Percentiles rank a stretch among this genome's conserved stretches.
phyloP scores from a whole-genome alignment of 2,113 vertebrate species.

The Phylloscopus whistleri region DNA sequence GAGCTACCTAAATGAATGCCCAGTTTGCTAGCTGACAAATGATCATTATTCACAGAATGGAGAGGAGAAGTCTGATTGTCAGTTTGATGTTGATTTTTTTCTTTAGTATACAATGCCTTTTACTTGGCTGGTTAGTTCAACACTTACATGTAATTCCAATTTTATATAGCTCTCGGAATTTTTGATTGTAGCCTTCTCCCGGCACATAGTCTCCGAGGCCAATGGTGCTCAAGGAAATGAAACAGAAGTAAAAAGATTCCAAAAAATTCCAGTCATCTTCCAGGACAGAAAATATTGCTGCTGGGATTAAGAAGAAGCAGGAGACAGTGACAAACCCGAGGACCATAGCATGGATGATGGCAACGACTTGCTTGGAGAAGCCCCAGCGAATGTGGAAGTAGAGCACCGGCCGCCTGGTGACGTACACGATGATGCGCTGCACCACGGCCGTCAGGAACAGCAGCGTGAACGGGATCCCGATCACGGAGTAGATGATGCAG shows the following conservation, averaged over 20 bases:
- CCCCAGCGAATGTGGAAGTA: conserved; percentile 91
- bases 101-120: not conserved
- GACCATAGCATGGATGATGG: conserved; percentile 81
- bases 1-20: not conserved
- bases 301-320: conserved; percentile 93
- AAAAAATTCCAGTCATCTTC: conserved; percentile 98
- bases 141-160: conserved; percentile 92
- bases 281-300: conserved; percentile 87
- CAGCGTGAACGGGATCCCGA: conserved; percentile 95
- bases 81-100: not conserved
- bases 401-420: conserved; percentile 83
- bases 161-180: conserved; percentile 92
- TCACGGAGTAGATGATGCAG: conserved; percentile 93
- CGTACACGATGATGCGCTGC: conserved; percentile 88
- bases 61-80: not conserved
- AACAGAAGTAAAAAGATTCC: conserved; percentile 97
- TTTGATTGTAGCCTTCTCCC: conserved; percentile 90
- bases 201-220: conserved; percentile 96
- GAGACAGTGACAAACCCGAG: conserved; percentile 82
- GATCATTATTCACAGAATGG: not conserved
- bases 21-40: not conserved
- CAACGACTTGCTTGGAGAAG: conserved; percentile 87
- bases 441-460: conserved; percentile 96
- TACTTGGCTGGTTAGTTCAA: not conserved
- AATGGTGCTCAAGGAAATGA: conserved; percentile 96